Base-by-base conservation (phyloP, 1,140 invertebrate genomes). In the Heliconius congener region DNA sequence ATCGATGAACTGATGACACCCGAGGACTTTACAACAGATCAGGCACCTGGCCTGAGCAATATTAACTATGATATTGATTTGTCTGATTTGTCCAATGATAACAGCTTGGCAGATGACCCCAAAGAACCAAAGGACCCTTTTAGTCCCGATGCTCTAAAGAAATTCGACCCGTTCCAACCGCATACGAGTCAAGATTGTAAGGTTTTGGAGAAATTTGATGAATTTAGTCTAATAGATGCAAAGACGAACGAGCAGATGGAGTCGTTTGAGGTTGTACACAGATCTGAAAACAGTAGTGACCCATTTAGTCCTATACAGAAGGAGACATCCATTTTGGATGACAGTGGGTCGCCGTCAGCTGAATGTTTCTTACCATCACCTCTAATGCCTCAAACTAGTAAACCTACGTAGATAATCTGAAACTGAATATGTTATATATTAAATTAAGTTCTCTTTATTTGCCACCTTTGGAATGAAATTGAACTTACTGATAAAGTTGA, bases 51-150 rank as follows among this genome's bases (percentile, higher is more conserved):
- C 2, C 85, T 97, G 18, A 96, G 96, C n/a, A 96, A 96, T 85
- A 96, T 97, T 30, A 97, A 96, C 90, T 97, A 97, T 84, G 97
- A 97, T 81, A 97, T 97, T 71, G 96, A 97, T 86, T 91, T 96
- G 72, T 97, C 96, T 3, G 96, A 97, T 90, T 93, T 96, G 50
- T 97, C 96, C 82, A 96, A 95, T 0, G 96, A 97, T 6, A 97
- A 96, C 84, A 97, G 96, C 81, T 90, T 95, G 23, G 95, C 96
- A 3, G 96, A 97, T 57, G 96, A 96, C 66, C 79, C 95, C 0
- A 91, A 91, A 66, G 84, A 87, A 77, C 80, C 85, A 1, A 91
- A 89, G 73, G 90, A 93, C 71, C 90, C 89, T 0, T 93, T 93
- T 73, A 91, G 90, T 77, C 91, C 91, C 0, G 89, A 90, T 3